Evolutionary conservation across 35 echinoderm and acorn worm species (phyloP).

Genomic region (Eucidaris tribuloides): DNA sequence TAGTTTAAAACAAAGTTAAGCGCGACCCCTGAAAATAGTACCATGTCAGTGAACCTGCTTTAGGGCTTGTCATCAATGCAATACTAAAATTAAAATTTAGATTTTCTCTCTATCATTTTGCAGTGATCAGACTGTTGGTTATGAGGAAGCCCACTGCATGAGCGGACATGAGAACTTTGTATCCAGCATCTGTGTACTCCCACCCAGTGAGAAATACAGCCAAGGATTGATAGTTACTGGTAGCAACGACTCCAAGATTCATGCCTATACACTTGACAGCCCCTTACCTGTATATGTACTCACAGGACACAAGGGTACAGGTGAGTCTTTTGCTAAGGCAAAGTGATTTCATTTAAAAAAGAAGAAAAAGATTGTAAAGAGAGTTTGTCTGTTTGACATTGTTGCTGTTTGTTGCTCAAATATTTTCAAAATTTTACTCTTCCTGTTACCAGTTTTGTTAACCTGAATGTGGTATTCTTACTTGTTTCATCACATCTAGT

Average conservation of each 20-base stretch:
- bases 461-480: too few species aligned
- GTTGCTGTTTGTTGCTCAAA: too few species aligned
- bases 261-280: constrained; percentile 85
- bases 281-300: constrained; percentile 80
- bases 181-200: constrained; percentile 73
- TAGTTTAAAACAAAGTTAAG: not conserved
- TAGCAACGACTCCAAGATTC: constrained; percentile 90
- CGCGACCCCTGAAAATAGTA: not conserved
- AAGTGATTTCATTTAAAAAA: not conserved
- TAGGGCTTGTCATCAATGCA: not conserved
- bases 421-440: too few species aligned
- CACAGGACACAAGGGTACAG: constrained; percentile 61
- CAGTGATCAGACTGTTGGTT: constrained; percentile 63
- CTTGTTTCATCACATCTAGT: too few species aligned
- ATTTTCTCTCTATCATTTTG: constrained; percentile 17
- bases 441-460: too few species aligned
- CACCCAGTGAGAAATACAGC: constrained; percentile 80
- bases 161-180: constrained; percentile 91
- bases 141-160: constrained; percentile 73
- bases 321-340: constrained; percentile 5
- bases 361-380: not conserved
- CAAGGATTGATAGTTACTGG: constrained; percentile 90
- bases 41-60: not conserved
- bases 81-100: not conserved
- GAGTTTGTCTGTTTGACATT: too few species aligned